Evolutionary conservation across 2,113 vertebrate genomes (phyloP), one percentile per base, ranked within the genome.

Genomic region (Ailurus styani): DNA sequence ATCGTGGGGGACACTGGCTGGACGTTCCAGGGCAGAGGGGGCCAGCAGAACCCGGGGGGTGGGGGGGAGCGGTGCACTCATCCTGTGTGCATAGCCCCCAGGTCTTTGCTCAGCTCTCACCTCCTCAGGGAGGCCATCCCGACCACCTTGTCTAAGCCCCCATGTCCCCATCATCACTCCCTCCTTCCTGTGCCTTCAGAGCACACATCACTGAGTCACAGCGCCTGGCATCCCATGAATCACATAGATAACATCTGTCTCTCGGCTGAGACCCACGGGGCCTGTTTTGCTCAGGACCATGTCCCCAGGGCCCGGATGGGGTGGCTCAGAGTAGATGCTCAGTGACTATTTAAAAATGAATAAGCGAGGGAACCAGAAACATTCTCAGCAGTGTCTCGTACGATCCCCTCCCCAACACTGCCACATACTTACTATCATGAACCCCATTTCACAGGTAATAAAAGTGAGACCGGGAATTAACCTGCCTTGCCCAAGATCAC

Each of bases 91-190:
- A 62, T 6, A 3, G 57, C 64, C 27, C 2, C 70, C 23, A 25
- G 60, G 15, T n/a, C 79, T 85, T 50, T 2, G 79, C 29, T 82
- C 20, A 15, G 57, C 47, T 78, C 47, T 93, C 72, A 18, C 14
- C 29, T 50, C 75, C 64, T 73, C 2, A 29, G 77, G 64, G n/a
- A 72, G 77, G 57, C 57, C 1, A 7, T 47, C 20, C 37, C 37
- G 21, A 37, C 2, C 8, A 15, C 34, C 6, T 37, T 27, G 15
- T 77, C 54, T 57, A n/a, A 72, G 85, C 21, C 37, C 3, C 37
- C 21, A 37, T 0, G 17, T 18, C 42, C 9, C 13, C 29, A 6
- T 37, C 1, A 0, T 31, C 13, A 25, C 21, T 64, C 57, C 17
- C 20, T 77, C 18, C 7, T 57, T 66, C 20, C 1, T 11, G 60